Percentiles rank a stretch among this genome's conserved stretches.
phyloP scores from a whole-genome alignment of 1,140 invertebrate species.

The Penaeus indicus region DNA sequence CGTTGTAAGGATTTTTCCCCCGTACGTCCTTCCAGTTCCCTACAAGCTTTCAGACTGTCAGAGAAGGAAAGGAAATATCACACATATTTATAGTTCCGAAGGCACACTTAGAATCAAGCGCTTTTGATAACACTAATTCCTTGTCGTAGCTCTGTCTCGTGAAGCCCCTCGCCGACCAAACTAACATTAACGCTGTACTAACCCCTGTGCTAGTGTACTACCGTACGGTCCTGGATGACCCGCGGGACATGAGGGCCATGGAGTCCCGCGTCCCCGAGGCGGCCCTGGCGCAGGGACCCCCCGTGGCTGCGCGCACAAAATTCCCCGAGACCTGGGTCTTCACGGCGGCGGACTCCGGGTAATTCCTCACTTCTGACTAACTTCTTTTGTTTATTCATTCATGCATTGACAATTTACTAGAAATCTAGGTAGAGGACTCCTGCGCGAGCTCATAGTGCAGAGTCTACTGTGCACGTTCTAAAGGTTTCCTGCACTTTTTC shows the following conservation, averaged over 20 bases:
- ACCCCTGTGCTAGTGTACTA: constrained; percentile 57
- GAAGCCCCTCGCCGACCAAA: no score
- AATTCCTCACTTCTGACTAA: background rate
- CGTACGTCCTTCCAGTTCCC: no score
- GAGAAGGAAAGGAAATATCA: no score
- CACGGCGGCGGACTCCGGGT: constrained; percentile 52
- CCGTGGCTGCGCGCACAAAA: constrained; percentile 69
- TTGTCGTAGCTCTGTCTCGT: no score
- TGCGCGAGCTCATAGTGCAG: background rate
- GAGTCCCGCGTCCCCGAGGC: constrained; percentile 33
- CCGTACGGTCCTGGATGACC: constrained; percentile 51
- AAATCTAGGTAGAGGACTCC: background rate
- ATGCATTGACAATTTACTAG: background rate
- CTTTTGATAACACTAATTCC: no score
- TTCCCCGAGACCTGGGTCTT: constrained; percentile 79
- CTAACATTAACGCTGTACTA: constrained; percentile 49
- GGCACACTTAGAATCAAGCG: no score
- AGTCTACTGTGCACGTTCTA: background rate
- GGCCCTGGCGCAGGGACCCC: constrained; percentile 21
- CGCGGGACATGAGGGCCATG: constrained; percentile 46
- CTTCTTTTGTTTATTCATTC: no score
- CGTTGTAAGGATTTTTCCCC: no score
- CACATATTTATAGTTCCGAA: background rate
- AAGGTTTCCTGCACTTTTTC: background rate
- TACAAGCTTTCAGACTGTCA: no score